These are phyloP conservation scores for Drosophila tani DNA, from an alignment of 1,140 invertebrate genomes.

Conservation along the genomic window DNA sequence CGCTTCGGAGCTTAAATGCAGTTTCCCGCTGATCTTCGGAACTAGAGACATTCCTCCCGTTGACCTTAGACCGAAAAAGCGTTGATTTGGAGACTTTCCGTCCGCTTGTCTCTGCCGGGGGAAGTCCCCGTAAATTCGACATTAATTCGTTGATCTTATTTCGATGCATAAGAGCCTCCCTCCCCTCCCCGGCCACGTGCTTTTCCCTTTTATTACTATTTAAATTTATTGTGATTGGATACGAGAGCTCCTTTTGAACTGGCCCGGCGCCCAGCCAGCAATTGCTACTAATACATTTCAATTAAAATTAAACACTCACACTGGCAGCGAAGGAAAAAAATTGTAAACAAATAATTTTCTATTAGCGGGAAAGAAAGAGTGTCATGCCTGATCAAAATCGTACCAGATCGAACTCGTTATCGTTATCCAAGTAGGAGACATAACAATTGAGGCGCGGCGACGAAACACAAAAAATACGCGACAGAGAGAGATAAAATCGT, in stretches of 20 bases:
- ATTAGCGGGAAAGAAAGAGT: slow-evolving; percentile 54
- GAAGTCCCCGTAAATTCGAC: slow-evolving; percentile 14
- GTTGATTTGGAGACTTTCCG: slow-evolving; percentile 34
- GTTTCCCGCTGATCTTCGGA: slow-evolving; percentile 14
- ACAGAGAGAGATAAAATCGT: slow-evolving; percentile 66
- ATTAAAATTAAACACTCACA: slow-evolving; percentile 65
- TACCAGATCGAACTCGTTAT: slow-evolving; percentile 79
- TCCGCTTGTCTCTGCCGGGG: background rate
- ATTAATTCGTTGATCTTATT: slow-evolving; percentile 22
- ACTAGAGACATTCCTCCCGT: slow-evolving; percentile 3
- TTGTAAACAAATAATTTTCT: slow-evolving; percentile 82
- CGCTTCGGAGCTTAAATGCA: slow-evolving; percentile 38
- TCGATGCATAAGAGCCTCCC: slow-evolving; percentile 10
- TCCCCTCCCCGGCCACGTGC: slow-evolving; percentile 12
- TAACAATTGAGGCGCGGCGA: slow-evolving; percentile 57
- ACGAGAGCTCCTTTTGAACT: slow-evolving; percentile 27
- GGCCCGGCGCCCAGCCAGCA: slow-evolving; percentile 21
- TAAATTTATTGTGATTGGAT: slow-evolving; percentile 59
- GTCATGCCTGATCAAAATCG: slow-evolving; percentile 63
- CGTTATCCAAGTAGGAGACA: slow-evolving; percentile 69
- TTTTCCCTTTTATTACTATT: slow-evolving; percentile 38
- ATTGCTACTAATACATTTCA: slow-evolving; percentile 68
- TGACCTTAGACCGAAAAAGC: slow-evolving; percentile 32
- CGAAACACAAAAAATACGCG: slow-evolving; percentile 22
- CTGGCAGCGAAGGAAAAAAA: slow-evolving; percentile 32